phyloP scores from a whole-genome alignment of 2,113 vertebrate genomes.

The Macrotis lagotis region DNA sequence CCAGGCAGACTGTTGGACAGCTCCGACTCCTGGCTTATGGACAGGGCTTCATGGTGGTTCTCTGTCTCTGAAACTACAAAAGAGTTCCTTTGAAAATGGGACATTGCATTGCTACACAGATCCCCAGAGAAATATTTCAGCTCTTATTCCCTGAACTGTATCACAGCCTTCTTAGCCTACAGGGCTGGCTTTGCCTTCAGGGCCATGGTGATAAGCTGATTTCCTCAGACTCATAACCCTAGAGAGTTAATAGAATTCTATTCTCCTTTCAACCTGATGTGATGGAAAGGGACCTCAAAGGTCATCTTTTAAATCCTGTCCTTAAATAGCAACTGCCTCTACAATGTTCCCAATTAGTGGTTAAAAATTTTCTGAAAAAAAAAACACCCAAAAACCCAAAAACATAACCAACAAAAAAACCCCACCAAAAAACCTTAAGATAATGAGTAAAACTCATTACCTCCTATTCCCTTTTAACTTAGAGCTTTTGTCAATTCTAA shows the following conservation, averaged over 20 bases:
- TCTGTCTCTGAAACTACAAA: slow-evolving; percentile 87
- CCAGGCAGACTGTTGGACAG: slow-evolving; percentile 84
- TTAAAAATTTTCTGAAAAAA: background rate
- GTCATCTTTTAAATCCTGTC: background rate
- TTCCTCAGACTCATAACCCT: background rate
- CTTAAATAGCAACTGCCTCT: background rate
- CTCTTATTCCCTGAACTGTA: background rate
- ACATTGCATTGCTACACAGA: background rate
- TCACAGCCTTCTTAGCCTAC: background rate
- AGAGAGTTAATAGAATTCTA: background rate
- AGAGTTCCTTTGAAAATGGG: background rate
- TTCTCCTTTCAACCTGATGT: background rate
- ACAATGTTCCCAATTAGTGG: background rate
- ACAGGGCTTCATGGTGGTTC: slow-evolving; percentile 87
- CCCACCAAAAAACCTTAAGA: too few species aligned
- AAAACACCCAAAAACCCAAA: background rate
- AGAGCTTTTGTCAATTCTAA: background rate
- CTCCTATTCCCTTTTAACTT: background rate
- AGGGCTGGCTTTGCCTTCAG: background rate
- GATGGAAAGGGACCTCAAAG: background rate
- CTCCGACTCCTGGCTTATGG: slow-evolving; percentile 84
- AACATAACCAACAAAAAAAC: too few species aligned
- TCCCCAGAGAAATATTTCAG: background rate
- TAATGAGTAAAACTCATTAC: too few species aligned
- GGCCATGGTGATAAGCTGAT: background rate